phyloP scores from a whole-genome alignment of 2,888 invertebrate species.

The Drosophila lutescens region DNA sequence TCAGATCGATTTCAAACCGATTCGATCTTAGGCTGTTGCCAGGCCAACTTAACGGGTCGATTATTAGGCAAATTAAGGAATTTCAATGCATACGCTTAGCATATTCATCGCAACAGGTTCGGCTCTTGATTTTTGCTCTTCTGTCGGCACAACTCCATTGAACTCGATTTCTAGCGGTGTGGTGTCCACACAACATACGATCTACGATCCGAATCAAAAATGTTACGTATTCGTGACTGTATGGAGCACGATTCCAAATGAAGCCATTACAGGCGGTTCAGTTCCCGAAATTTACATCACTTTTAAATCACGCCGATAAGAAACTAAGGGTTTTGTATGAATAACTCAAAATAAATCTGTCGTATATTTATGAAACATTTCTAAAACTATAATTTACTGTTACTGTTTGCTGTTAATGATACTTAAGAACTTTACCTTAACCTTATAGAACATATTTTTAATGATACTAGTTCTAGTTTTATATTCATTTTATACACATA shows the following conservation, averaged over 20 bases:
- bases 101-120: constrained; percentile 76
- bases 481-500: no score
- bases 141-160: constrained; percentile 64
- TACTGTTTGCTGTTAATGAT: no score
- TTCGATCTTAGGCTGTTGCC: constrained; percentile 53
- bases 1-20: constrained; percentile 7
- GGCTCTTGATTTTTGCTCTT: not conserved
- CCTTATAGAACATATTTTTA: not conserved
- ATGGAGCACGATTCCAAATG: not conserved
- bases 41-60: constrained; percentile 65
- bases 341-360: not conserved
- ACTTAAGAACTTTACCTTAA: no score
- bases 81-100: constrained; percentile 74
- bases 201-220: not conserved
- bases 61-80: constrained; percentile 77
- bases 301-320: not conserved
- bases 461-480: no score
- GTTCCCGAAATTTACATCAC: not conserved
- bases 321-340: not conserved
- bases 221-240: constrained; percentile 7
- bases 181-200: not conserved
- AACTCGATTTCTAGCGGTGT: constrained; percentile 51
- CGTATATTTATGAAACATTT: not conserved
- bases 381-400: no score
- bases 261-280: constrained; percentile 1